Conservation (phyloP, 2,113 vertebrate genomes). For the Struthio camelus region DNA sequence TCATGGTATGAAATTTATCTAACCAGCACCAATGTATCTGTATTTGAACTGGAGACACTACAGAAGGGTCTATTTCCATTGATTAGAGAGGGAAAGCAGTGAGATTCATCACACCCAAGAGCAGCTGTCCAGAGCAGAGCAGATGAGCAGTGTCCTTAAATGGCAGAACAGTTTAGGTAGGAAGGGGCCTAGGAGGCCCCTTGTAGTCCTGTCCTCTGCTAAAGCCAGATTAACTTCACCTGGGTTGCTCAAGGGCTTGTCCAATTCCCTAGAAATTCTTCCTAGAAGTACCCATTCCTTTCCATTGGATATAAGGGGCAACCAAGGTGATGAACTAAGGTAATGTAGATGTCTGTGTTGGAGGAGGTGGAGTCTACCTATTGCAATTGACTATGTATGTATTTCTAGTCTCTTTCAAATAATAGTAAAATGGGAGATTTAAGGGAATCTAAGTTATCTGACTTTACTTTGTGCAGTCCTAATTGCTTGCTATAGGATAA, state of each 20-base stretch:
- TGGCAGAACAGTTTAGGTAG: neutral
- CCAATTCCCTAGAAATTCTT: neutral
- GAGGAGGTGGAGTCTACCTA: neutral
- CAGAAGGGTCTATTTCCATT: too few relatives aligned
- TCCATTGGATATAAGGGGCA: neutral
- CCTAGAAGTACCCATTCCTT: neutral
- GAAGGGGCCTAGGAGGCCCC: neutral
- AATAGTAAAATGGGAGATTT: neutral
- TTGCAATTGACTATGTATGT: neutral
- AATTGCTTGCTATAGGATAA: neutral
- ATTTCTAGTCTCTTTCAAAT: neutral
- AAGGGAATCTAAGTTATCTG: neutral
- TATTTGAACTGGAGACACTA: neutral
- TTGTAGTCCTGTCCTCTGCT: neutral
- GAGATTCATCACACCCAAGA: neutral
- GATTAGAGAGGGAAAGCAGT: too few relatives aligned
- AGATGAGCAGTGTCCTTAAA: neutral
- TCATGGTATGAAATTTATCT: neutral
- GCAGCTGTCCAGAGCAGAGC: too few relatives aligned
- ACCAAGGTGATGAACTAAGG: too few relatives aligned
- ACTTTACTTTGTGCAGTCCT: neutral
- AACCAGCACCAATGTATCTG: accelerated
- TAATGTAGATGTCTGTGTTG: neutral
- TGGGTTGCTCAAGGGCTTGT: neutral
- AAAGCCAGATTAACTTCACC: neutral